Conservation (phyloP, 2,797 vertebrate genomes). For the Oophaga sylvatica region DNA sequence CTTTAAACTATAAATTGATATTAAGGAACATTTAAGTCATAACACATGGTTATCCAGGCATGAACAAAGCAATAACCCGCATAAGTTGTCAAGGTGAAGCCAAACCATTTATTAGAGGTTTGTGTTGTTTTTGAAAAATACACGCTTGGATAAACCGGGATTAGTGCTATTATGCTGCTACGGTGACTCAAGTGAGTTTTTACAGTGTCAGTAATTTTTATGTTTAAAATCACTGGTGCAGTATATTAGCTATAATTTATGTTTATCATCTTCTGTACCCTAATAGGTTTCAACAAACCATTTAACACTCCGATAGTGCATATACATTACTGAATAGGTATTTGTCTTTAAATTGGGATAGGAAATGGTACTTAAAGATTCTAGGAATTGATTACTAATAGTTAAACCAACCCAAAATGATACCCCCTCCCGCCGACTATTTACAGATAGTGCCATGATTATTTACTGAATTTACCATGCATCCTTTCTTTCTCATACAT, state of each 20-base stretch:
- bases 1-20: constrained; percentile 85
- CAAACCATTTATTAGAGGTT: constrained; percentile 89
- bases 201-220: constrained; percentile 96
- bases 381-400: constrained; percentile 70
- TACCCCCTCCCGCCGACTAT: background rate
- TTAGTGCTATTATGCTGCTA: constrained; percentile 82
- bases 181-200: constrained; percentile 89
- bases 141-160: constrained; percentile 90
- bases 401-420: constrained; percentile 59
- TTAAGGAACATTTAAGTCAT: constrained; percentile 91
- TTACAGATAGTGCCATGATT: background rate
- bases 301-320: constrained; percentile 93
- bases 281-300: constrained; percentile 97
- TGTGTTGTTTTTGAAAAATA: constrained; percentile 93
- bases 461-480: constrained; percentile 58
- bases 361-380: constrained; percentile 81
- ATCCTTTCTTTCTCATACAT: constrained; percentile 64
- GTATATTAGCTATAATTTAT: constrained; percentile 99
- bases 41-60: constrained; percentile 90
- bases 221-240: constrained; percentile 95
- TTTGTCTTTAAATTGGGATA: constrained; percentile 95
- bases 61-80: constrained; percentile 92
- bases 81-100: constrained; percentile 96
- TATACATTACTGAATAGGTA: constrained; percentile 95
- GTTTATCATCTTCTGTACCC: constrained; percentile 96